These are phyloP conservation scores for Piscicola geometra DNA, from an alignment of 2,888 invertebrate genomes.

Conservation along the genomic window DNA sequence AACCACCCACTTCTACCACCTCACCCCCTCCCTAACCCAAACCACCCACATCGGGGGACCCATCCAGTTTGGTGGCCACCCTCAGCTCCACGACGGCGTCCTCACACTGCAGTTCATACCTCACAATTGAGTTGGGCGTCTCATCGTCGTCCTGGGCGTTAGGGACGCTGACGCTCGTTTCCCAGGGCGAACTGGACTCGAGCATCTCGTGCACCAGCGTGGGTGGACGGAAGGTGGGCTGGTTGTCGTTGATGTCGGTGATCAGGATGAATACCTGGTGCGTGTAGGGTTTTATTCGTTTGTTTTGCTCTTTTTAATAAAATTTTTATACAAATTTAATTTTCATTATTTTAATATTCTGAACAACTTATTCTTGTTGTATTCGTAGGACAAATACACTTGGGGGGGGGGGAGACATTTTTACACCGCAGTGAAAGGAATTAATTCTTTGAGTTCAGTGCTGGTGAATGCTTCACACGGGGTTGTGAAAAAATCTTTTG, in stretches of 20 bases:
- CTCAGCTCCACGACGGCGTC: constrained; percentile 17
- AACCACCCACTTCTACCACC: too few species aligned
- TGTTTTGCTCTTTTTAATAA: too few species aligned
- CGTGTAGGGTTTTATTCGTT: neutral
- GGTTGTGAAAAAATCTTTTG: too few species aligned
- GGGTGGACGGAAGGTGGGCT: neutral
- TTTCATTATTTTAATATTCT: too few species aligned
- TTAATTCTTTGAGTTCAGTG: too few species aligned
- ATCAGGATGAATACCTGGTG: neutral
- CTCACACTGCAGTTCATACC: neutral
- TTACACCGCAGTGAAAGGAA: too few species aligned
- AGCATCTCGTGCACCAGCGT: neutral
- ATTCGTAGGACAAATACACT: too few species aligned
- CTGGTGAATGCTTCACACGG: too few species aligned
- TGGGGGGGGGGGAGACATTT: too few species aligned
- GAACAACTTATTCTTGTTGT: too few species aligned
- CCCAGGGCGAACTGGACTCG: neutral
- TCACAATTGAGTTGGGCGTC: neutral
- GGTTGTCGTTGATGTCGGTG: neutral
- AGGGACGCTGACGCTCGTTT: neutral
- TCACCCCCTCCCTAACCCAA: too few species aligned
- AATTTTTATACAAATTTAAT: too few species aligned
- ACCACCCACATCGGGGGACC: constrained; percentile 52
- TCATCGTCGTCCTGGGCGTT: neutral
- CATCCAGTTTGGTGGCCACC: constrained; percentile 38